Percentiles rank a stretch among this genome's conserved stretches.
These are phyloP conservation scores for Osmoderma eremita DNA, from an alignment of 2,888 invertebrate genomes.

Conservation along the genomic window DNA sequence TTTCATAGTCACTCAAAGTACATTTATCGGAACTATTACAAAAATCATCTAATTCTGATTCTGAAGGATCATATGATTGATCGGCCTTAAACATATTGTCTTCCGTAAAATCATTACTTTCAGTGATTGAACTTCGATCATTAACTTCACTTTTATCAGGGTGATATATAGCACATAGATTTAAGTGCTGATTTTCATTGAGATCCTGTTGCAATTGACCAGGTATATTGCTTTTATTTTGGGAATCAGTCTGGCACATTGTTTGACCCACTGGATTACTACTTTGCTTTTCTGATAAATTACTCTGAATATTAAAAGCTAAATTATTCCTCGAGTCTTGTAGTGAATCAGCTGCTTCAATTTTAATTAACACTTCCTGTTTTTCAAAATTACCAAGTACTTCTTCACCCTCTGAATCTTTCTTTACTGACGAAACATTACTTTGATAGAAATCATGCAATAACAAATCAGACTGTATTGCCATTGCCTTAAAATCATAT, in stretches of 20 bases:
- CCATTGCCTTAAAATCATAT: background rate
- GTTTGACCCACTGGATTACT: background rate
- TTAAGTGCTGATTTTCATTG: too few relatives aligned
- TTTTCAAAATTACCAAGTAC: background rate
- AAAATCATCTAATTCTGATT: too few relatives aligned
- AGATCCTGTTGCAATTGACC: too few relatives aligned
- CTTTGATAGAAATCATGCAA: background rate
- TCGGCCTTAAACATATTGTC: too few relatives aligned
- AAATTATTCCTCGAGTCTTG: background rate
- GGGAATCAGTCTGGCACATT: background rate
- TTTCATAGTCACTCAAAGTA: too few relatives aligned
- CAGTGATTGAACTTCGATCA: too few relatives aligned
- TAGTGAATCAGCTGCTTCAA: background rate
- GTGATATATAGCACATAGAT: too few relatives aligned
- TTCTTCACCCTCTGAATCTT: background rate
- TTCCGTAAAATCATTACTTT: too few relatives aligned
- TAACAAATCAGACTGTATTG: background rate
- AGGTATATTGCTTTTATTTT: too few relatives aligned
- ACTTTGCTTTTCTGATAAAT: background rate
- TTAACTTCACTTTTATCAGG: too few relatives aligned
- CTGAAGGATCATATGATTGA: too few relatives aligned
- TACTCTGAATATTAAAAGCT: background rate
- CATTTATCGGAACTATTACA: too few relatives aligned
- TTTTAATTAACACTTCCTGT: background rate
- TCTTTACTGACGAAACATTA: background rate